Base-by-base conservation (phyloP, 35 echinoderm and acorn worm genomes). In the Chiridota heheva region DNA sequence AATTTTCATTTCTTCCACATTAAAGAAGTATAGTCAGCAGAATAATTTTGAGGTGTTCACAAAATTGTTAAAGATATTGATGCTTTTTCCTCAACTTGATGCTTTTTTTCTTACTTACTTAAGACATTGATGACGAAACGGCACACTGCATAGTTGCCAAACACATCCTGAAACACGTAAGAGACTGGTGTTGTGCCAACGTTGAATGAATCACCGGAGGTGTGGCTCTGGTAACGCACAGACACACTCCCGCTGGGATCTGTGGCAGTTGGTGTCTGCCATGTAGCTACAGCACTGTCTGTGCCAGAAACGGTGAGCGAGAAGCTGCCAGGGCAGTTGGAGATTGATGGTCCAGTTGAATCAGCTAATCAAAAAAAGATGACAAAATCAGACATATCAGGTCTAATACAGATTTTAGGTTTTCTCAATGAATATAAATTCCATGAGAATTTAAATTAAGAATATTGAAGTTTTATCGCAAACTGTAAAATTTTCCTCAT, bases 251-350 rank as follows among this genome's bases (percentile, higher is more conserved):
- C 90, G 25, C 77, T 82, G 18, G 62, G 33, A 77, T 93, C 90
- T 7, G 70, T 93, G 4, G 85, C 85, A 12, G 70, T 81, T 3
- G 90, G 90, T 58, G 82, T 79, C 13, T 34, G 6, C 90, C 90
- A 93, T 24, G 25, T 32, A 12, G 69, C 73, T 6, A 74, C 49
- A 36, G 65, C 33, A 73, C 25, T 41, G 6, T 20, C 33, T n/a
- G 32, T 63, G 3, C 59, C 45, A 2, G 83, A 27, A 29, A 77
- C n/a, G 71, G 72, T 86, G 29, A 36, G 70, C 3, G 40, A 46
- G 70, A 86, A 24, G 47, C 45, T 43, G n/a, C 51, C 40, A 10
- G 88, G 88, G 64, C 88, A 91, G 63, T 84, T 53, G 38, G 70
- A 29, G 81, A 91, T 78, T 28, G 63, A 69, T 17, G 88, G 88